phyloP scores from a whole-genome alignment of 2,888 invertebrate genomes.

The Epirrhoe alternata region DNA sequence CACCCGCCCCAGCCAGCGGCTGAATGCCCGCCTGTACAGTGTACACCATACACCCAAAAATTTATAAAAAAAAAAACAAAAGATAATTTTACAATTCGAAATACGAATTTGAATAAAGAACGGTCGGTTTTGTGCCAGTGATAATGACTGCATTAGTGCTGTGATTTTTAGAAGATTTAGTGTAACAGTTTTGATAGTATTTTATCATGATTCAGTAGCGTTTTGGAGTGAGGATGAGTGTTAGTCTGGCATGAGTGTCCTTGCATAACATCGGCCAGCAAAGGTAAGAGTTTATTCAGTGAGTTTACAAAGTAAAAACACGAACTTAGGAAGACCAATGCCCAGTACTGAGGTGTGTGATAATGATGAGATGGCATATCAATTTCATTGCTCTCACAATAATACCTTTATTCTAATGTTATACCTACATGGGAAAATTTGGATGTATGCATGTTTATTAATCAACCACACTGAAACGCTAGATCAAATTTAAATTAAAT shows the following conservation, averaged over 20 bases:
- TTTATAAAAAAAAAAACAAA: conserved; percentile 43
- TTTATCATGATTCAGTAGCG: conserved; percentile 42
- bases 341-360: no score
- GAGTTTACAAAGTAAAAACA: no score
- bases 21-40: conserved; percentile 62
- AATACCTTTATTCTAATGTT: no score
- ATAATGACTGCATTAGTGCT: conserved; percentile 53
- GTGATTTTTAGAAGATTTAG: conserved; percentile 52
- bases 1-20: conserved; percentile 64
- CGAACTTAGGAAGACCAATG: no score
- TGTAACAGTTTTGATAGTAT: conserved; percentile 38
- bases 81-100: conserved; percentile 20
- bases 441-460: no score
- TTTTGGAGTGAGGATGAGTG: conserved; percentile 31
- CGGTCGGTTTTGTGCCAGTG: conserved; percentile 51
- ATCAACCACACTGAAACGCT: no score
- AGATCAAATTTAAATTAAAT: no score
- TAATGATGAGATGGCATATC: no score
- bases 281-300: conserved; percentile 31
- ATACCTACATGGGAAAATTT: no score
- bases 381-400: no score
- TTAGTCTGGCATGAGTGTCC: conserved; percentile 31
- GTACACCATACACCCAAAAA: conserved; percentile 42
- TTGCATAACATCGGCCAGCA: conserved; percentile 42
- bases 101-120: conserved; percentile 36